Conservation (phyloP, 2,113 vertebrate species). For the Oophaga pumilio region DNA sequence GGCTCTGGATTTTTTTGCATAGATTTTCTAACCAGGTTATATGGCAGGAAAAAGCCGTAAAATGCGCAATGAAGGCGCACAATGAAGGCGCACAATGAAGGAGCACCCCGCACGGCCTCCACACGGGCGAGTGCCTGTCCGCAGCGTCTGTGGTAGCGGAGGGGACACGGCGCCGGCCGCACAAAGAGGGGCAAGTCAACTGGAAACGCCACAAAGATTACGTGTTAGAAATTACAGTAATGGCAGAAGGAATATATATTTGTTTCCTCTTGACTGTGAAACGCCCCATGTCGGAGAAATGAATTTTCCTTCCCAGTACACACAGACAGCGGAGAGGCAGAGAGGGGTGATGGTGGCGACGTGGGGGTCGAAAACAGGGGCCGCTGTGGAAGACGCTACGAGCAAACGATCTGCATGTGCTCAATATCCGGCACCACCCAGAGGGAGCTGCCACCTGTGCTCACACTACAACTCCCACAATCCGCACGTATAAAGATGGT, state of each 20-base stretch:
- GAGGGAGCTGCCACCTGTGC: conserved; percentile 14
- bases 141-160: background rate
- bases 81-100: no score
- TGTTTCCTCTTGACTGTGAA: conserved; percentile 30
- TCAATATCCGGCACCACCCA: background rate
- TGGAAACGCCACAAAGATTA: conserved; percentile 40
- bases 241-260: conserved; percentile 33
- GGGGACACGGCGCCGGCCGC: background rate
- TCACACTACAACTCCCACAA: background rate
- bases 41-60: no score
- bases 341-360: no score
- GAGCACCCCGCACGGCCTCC: background rate
- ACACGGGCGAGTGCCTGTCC: conserved; percentile 3
- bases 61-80: no score
- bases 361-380: background rate
- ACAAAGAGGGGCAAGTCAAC: conserved; percentile 27
- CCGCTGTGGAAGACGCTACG: background rate
- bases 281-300: conserved; percentile 23
- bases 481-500: background rate
- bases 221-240: conserved; percentile 42
- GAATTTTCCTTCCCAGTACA: conserved; percentile 44
- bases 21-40: no score
- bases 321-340: background rate
- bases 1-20: no score
- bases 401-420: background rate